Evolutionary conservation across 2,888 invertebrate genomes (phyloP), one percentile per base, ranked within the genome.

Genomic region (Pandemis corylana): DNA sequence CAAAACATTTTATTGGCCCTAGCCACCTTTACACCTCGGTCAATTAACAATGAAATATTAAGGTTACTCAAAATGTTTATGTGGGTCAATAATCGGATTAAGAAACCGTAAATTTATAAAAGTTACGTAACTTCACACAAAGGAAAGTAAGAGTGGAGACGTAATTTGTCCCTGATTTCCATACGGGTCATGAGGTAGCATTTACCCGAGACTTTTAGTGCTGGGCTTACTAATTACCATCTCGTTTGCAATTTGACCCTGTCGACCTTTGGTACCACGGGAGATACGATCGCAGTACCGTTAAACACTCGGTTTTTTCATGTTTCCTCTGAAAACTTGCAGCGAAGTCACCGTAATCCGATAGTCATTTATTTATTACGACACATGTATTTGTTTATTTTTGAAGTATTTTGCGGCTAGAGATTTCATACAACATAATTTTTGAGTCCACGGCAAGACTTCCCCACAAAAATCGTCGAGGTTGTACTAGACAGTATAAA

Each of bases 131-230:
- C 87, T 85, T 86, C 84, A 83, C 84, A 90, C 91, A 88, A 89
- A 91, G 81, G 90, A 93, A 93, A 92, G 92, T 91, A 91, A 89
- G 84, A 90, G 89, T 84, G 87, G 87, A 90, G 87, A 90, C 89
- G 91, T 91, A 91, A 91, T 92, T 93, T 90, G 94, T 92, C 89
- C 91, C 90, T 93, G 87, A 92, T 93, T 93, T 92, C 92, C 92
- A 92, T 93, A 90, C 89, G 89, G 86, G 88, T 87, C 85, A 84
- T 82, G 84, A 83, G 81, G 87, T 90, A 90, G 86, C 88, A 92
- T 92, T 92, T 90, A 89, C 80, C 82, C 77, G 85, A 84, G 82
- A 85, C 88, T 92, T 90, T 90, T 89, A 89, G 90, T 86, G 82
- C 86, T 89, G 90, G 91, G 91, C 89, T 92, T 90, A 87, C 93